These are phyloP conservation scores for Leptodirus hochenwartii DNA, from an alignment of 2,888 invertebrate species.

Conservation along the genomic window DNA sequence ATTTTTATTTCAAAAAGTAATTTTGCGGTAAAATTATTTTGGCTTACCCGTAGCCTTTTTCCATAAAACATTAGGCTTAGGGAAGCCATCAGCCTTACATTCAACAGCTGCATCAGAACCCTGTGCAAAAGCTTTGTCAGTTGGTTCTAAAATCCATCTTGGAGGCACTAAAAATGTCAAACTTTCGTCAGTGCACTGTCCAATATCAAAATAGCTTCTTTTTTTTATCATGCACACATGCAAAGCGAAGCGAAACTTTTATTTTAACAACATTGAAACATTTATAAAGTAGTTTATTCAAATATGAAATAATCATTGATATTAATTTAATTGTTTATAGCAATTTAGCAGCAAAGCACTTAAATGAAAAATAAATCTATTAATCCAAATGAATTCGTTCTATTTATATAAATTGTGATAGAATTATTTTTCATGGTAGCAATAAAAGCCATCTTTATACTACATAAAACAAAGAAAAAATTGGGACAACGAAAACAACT, in stretches of 20 bases:
- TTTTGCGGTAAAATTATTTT: not conserved
- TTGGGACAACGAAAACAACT: too few relatives aligned
- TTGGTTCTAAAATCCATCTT: conserved; percentile 88
- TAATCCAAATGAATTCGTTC: too few relatives aligned
- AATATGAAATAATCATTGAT: too few relatives aligned
- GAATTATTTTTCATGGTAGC: too few relatives aligned
- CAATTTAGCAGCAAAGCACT: too few relatives aligned
- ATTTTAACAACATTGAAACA: not conserved
- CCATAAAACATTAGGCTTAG: conserved; percentile 87
- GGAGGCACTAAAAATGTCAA: conserved; percentile 63
- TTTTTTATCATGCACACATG: conserved; percentile 6
- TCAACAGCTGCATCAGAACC: conserved; percentile 87
- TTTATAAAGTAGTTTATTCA: too few relatives aligned
- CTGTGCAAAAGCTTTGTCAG: conserved; percentile 88
- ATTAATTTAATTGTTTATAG: too few relatives aligned
- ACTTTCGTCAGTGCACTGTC: not conserved
- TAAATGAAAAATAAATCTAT: too few relatives aligned
- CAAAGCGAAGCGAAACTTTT: conserved; percentile 1
- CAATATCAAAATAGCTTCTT: conserved; percentile 1
- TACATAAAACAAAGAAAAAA: too few relatives aligned
- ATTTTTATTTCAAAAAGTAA: not conserved
- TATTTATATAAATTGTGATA: too few relatives aligned
- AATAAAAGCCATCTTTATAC: too few relatives aligned
- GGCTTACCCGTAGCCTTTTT: conserved; percentile 79
- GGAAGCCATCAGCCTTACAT: conserved; percentile 92